Percentiles rank a stretch among this genome's conserved stretches.
phyloP scores from a whole-genome alignment of 2,113 vertebrate genomes.

The Anolis carolinensis region DNA sequence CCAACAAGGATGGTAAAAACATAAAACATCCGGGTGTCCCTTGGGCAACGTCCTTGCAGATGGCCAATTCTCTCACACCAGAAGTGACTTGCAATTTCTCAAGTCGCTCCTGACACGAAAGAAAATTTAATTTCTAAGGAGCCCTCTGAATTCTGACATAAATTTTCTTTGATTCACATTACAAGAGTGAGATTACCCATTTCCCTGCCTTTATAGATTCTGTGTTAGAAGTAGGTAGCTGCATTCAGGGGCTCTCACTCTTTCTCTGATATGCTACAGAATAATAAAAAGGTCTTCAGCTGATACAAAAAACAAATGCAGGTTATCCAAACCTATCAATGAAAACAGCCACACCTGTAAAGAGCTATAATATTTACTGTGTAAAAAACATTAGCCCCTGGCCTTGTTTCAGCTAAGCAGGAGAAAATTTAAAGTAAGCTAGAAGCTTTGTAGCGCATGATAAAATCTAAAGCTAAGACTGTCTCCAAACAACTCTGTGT shows the following conservation, averaged over 20 bases:
- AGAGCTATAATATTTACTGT: not conserved
- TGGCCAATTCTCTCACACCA: no score
- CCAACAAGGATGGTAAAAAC: no score
- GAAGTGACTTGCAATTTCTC: no score
- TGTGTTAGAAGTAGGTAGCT: not conserved
- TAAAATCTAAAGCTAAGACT: not conserved
- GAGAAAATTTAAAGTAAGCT: not conserved
- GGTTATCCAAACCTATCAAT: not conserved
- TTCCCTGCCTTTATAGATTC: not conserved
- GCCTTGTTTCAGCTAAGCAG: not conserved
- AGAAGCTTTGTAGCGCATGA: not conserved
- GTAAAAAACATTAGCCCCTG: slow-evolving; percentile 9
- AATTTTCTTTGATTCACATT: not conserved
- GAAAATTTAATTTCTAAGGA: not conserved
- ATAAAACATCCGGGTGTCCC: no score
- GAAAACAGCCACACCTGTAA: not conserved
- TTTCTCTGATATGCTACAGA: not conserved
- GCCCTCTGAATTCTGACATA: not conserved
- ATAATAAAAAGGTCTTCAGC: not conserved
- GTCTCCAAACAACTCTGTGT: not conserved
- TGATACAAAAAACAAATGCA: not conserved
- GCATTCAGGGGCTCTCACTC: not conserved
- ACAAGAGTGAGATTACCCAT: not conserved
- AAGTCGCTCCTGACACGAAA: no score
- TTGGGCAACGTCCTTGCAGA: no score